phyloP scores from a whole-genome alignment of 2,113 vertebrate species.

The Pseudopipra pipra region DNA sequence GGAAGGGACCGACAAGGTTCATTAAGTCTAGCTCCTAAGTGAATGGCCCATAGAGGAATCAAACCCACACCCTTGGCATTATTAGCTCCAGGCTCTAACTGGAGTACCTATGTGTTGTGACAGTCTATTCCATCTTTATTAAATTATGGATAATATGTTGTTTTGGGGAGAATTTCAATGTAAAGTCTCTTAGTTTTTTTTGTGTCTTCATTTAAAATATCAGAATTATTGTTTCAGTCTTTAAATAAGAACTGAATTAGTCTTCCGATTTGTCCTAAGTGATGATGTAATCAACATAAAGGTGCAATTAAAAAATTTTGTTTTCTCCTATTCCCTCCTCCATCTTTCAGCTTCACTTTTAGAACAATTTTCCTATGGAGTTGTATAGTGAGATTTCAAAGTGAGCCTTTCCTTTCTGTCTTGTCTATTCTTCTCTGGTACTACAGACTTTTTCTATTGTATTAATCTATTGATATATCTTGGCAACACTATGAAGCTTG shows the following conservation, averaged over 20 bases:
- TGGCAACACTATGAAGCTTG: neutral
- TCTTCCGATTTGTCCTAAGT: neutral
- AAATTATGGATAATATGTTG: neutral
- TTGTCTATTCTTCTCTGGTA: neutral
- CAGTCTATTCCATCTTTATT: neutral
- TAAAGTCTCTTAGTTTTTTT: neutral
- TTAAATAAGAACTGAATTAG: neutral
- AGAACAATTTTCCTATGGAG: neutral
- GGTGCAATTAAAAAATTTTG: neutral
- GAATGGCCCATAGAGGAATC: neutral
- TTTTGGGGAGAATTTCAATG: neutral
- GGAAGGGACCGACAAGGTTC: neutral
- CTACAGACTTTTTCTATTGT: neutral
- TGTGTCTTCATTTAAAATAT: neutral
- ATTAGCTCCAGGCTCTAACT: neutral
- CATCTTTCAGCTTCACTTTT: neutral
- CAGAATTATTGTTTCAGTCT: neutral
- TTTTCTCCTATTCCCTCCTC: neutral
- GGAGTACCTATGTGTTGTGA: neutral
- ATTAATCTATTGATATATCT: neutral
- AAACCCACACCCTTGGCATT: neutral
- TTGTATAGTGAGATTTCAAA: neutral
- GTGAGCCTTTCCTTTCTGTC: neutral
- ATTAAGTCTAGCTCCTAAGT: neutral
- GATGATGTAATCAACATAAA: neutral